Conservation (phyloP, 2,888 invertebrate species). For the Aleiodes testaceus region DNA sequence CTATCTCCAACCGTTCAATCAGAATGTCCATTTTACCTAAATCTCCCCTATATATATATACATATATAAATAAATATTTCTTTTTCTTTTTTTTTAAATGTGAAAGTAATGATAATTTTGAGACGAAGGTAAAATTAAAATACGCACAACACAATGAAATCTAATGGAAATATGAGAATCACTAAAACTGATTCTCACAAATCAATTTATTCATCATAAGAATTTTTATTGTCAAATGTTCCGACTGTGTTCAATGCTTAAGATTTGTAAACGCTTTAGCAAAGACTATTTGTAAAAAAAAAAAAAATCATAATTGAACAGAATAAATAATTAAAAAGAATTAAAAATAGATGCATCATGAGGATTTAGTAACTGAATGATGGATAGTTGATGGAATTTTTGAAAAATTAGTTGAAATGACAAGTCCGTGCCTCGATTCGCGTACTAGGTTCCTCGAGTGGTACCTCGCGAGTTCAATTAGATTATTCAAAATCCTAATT, state of each 20-base stretch:
- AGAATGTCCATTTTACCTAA: too few relatives aligned
- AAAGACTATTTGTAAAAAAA: background rate
- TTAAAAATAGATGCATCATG: background rate
- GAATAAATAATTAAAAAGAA: conserved; percentile 3
- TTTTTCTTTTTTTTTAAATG: too few relatives aligned
- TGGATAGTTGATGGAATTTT: conserved; percentile 15
- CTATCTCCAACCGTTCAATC: too few relatives aligned
- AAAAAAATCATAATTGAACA: conserved; percentile 12
- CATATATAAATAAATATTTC: too few relatives aligned
- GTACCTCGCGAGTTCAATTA: background rate
- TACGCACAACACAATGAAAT: too few relatives aligned
- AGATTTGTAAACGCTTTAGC: background rate
- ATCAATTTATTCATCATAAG: conserved; percentile 40
- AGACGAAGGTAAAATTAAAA: too few relatives aligned
- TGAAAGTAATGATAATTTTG: too few relatives aligned
- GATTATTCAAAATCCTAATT: conserved; percentile 1
- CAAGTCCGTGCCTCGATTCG: conserved; percentile 36
- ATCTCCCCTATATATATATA: too few relatives aligned
- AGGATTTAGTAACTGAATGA: background rate
- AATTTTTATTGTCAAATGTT: conserved; percentile 49
- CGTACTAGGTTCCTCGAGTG: background rate
- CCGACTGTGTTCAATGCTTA: conserved; percentile 67
- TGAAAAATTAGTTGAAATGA: background rate
- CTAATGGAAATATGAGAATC: too few relatives aligned
- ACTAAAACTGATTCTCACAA: background rate